These are phyloP conservation scores for Drosophila nigricruria DNA, from an alignment of 2,888 invertebrate species.

Conservation along the genomic window DNA sequence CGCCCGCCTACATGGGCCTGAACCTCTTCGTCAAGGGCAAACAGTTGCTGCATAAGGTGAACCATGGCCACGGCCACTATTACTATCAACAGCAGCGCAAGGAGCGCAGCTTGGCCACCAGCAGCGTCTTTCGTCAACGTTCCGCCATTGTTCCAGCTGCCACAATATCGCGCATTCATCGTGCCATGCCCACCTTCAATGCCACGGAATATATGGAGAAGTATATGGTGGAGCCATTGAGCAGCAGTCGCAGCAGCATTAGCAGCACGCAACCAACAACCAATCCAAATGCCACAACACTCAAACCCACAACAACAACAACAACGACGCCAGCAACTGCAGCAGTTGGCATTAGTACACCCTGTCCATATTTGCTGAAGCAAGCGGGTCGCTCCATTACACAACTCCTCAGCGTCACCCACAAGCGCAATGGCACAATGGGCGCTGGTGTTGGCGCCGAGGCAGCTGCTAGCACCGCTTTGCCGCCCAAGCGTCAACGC, in stretches of 20 bases:
- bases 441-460: constrained; percentile 29
- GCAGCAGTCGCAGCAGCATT: constrained; percentile 72
- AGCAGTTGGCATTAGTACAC: constrained; percentile 21
- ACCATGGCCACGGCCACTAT: constrained; percentile 63
- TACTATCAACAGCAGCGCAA: constrained; percentile 73
- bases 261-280: constrained; percentile 45
- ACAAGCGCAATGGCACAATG: constrained; percentile 52
- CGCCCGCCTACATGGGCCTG: constrained; percentile 91
- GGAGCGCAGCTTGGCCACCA: constrained; percentile 73
- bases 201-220: constrained; percentile 83
- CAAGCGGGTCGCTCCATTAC: constrained; percentile 75
- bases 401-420: constrained; percentile 58
- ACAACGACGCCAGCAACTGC: constrained; percentile 9
- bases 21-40: constrained; percentile 85
- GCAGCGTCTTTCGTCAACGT: constrained; percentile 71
- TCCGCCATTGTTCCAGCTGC: constrained; percentile 62
- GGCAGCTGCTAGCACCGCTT: constrained; percentile 19
- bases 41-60: constrained; percentile 79
- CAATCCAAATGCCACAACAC: not conserved
- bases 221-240: constrained; percentile 67
- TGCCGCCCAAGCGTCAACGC: constrained; percentile 74
- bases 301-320: constrained; percentile 9
- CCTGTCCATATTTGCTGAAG: constrained; percentile 66
- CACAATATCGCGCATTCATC: constrained; percentile 74
- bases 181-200: constrained; percentile 83